Percentiles rank a stretch among this genome's conserved stretches.
Evolutionary conservation across 2,797 vertebrate genomes (phyloP).

Genomic region (Paedocypris micromegethes): DNA sequence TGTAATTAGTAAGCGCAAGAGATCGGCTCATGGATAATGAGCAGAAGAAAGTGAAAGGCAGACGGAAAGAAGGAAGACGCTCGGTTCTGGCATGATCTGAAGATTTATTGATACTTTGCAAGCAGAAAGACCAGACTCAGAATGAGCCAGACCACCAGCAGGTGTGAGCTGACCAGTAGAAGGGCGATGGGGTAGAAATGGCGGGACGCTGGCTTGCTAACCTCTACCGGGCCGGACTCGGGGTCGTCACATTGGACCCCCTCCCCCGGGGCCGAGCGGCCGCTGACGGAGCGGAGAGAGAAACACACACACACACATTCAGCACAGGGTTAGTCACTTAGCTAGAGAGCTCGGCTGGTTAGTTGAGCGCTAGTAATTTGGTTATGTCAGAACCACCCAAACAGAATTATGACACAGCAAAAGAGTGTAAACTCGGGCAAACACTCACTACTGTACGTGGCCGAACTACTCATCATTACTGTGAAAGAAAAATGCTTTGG

Average conservation of each 20-base stretch:
- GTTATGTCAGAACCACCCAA: too few relatives aligned
- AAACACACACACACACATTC: slow-evolving; percentile 33
- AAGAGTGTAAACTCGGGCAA: too few relatives aligned
- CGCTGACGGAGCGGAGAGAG: slow-evolving; percentile 63
- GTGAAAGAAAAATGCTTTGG: not conserved
- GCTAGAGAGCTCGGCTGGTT: not conserved
- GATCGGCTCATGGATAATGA: slow-evolving; percentile 37
- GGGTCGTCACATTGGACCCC: slow-evolving; percentile 91
- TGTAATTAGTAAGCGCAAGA: not conserved
- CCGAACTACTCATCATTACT: not conserved
- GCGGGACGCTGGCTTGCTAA: slow-evolving; percentile 96
- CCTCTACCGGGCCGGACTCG: slow-evolving; percentile 86
- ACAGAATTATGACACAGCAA: too few relatives aligned
- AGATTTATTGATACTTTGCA: slow-evolving; percentile 99
- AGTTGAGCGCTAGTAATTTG: too few relatives aligned
- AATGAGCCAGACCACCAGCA: slow-evolving; percentile 99
- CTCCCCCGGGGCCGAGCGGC: slow-evolving; percentile 89
- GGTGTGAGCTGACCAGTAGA: slow-evolving; percentile 98
- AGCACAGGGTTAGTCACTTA: slow-evolving; percentile 56
- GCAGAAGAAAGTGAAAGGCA: slow-evolving; percentile 8
- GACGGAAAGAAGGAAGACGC: slow-evolving; percentile 41
- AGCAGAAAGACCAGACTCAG: slow-evolving; percentile 99
- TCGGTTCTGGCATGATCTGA: slow-evolving; percentile 63
- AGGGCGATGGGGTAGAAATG: slow-evolving; percentile 99
- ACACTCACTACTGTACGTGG: too few relatives aligned